These are phyloP conservation scores for Phania funesta DNA, from an alignment of 2,888 invertebrate genomes.

Conservation along the genomic window DNA sequence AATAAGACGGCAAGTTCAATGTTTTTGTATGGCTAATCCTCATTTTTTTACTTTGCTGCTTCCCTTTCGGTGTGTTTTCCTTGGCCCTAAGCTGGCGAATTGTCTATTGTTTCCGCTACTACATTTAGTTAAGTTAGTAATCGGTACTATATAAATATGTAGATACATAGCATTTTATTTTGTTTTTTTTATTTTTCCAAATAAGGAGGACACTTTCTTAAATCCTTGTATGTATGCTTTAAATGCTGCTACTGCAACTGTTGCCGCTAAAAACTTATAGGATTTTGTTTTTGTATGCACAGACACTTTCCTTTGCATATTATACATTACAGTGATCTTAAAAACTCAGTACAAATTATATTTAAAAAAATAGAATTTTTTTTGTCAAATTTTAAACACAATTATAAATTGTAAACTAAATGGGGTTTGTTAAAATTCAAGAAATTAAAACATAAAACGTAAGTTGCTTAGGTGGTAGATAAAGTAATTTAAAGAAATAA, in stretches of 20 bases:
- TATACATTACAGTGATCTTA: conserved; percentile 28
- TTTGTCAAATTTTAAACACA: no score
- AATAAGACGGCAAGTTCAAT: conserved; percentile 20
- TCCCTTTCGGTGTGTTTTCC: conserved; percentile 16
- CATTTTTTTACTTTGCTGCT: conserved; percentile 4
- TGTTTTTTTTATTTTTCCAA: conserved; percentile 49
- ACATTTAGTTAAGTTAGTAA: conserved; percentile 20
- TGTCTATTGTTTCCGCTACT: conserved; percentile 7
- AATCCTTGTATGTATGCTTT: conserved; percentile 61
- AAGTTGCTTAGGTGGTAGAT: no score
- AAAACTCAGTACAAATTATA: not conserved
- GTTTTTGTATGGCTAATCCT: conserved; percentile 37
- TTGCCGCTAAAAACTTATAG: conserved; percentile 1
- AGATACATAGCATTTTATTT: conserved; percentile 61
- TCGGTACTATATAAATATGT: conserved; percentile 47
- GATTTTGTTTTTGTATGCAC: conserved; percentile 11
- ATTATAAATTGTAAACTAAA: no score
- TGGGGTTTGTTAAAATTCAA: no score
- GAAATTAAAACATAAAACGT: no score
- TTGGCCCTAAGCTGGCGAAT: conserved; percentile 23
- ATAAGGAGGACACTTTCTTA: conserved; percentile 64
- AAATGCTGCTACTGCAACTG: conserved; percentile 35
- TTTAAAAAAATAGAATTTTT: no score
- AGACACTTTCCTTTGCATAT: conserved; percentile 44
- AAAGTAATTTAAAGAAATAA: no score